phyloP scores from a whole-genome alignment of 2,888 invertebrate genomes.

The Catocala fraxini region DNA sequence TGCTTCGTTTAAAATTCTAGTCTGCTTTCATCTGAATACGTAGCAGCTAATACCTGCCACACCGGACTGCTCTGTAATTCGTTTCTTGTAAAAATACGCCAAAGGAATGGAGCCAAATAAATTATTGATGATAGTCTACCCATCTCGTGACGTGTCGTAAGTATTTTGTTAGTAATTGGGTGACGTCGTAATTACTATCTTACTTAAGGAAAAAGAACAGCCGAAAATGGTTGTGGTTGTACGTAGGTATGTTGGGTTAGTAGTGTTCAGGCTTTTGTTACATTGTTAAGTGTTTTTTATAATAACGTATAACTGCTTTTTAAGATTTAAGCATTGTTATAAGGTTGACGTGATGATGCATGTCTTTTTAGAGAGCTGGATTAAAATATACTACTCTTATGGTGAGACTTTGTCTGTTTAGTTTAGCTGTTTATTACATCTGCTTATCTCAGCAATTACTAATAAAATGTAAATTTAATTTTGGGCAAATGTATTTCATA shows the following conservation, averaged over 20 bases:
- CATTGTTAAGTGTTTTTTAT: background rate
- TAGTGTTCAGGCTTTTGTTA: background rate
- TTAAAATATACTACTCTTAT: too few relatives aligned
- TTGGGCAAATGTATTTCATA: too few relatives aligned
- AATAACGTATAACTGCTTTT: too few relatives aligned
- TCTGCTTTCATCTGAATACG: slow-evolving; percentile 6
- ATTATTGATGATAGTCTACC: slow-evolving; percentile 30
- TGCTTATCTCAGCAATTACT: too few relatives aligned
- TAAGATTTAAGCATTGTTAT: too few relatives aligned
- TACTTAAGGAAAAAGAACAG: slow-evolving; percentile 11
- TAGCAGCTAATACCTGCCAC: slow-evolving; percentile 14
- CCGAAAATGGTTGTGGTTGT: background rate
- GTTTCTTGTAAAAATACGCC: slow-evolving; percentile 39
- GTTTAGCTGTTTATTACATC: too few relatives aligned
- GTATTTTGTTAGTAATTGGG: slow-evolving; percentile 38
- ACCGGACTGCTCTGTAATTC: slow-evolving; percentile 26
- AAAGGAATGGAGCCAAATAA: slow-evolving; percentile 33
- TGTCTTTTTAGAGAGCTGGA: too few relatives aligned
- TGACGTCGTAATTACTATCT: slow-evolving; percentile 27
- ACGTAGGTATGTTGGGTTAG: background rate
- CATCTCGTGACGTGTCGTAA: slow-evolving; percentile 29
- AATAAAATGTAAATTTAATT: too few relatives aligned
- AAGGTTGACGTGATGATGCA: too few relatives aligned
- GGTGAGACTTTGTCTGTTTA: too few relatives aligned
- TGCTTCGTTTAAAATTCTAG: slow-evolving; percentile 15